phyloP scores from a whole-genome alignment of 2,113 vertebrate species.

The Xenopus laevis region DNA sequence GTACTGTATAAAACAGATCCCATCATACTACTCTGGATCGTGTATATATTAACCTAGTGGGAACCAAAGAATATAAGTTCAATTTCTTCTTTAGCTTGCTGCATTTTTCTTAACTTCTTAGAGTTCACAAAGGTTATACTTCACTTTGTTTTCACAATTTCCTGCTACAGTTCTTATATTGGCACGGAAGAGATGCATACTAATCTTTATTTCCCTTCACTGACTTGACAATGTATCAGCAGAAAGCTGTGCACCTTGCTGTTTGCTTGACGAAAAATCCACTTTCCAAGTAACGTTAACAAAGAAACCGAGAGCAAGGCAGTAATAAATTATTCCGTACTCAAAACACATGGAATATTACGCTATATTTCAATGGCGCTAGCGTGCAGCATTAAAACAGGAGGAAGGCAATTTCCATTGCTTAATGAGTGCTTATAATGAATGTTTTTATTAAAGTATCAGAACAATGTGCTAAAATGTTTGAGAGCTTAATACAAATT shows the following conservation, averaged over 20 bases:
- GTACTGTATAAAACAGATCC: too few species aligned
- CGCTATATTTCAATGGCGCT: neutral
- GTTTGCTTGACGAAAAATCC: neutral
- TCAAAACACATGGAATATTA: neutral
- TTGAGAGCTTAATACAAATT: too few species aligned
- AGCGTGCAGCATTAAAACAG: neutral
- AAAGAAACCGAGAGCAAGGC: neutral
- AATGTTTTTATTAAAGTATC: neutral
- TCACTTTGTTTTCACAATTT: too few species aligned
- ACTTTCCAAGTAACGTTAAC: neutral
- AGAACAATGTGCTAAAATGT: neutral
- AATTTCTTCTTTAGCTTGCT: too few species aligned
- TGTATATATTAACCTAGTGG: too few species aligned
- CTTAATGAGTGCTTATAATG: neutral
- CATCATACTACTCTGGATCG: too few species aligned
- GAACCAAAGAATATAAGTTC: too few species aligned
- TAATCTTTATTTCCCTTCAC: neutral
- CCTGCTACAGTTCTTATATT: too few species aligned
- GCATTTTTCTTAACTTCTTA: too few species aligned
- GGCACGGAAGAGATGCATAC: neutral
- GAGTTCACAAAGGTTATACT: too few species aligned
- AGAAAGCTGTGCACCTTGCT: conserved; percentile 1
- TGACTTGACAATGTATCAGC: neutral
- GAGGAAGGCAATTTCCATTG: neutral
- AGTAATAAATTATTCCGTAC: neutral